These are phyloP conservation scores for Apteryx mantelli DNA, from an alignment of 2,113 vertebrate genomes.

Conservation along the genomic window DNA sequence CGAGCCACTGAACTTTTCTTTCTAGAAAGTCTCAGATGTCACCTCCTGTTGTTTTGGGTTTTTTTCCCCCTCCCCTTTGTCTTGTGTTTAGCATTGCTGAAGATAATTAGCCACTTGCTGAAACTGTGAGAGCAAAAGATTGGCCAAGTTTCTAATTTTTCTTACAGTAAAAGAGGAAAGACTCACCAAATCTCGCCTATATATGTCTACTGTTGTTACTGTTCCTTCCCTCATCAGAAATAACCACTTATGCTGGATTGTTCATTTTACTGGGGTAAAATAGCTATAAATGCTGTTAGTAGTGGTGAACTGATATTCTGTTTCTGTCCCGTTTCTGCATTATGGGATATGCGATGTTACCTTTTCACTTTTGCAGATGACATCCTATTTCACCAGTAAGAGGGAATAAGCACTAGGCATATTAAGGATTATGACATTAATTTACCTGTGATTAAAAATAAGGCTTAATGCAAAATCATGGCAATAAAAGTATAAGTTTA, in stretches of 20 bases:
- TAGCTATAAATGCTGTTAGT: not conserved
- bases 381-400: accelerated
- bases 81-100: not conserved
- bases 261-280: not conserved
- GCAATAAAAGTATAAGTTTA: not conserved
- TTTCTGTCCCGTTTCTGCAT: not conserved
- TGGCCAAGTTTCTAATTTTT: not conserved
- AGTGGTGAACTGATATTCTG: not conserved
- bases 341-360: not conserved
- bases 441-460: not conserved
- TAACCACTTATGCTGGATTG: not conserved
- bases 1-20: not conserved
- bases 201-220: not conserved
- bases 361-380: not conserved
- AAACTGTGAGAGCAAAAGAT: not conserved
- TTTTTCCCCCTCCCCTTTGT: not conserved
- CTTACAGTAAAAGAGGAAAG: not conserved
- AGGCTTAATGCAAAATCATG: not conserved
- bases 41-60: not conserved
- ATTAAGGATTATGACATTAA: not conserved
- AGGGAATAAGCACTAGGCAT: not conserved
- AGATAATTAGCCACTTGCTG: not conserved
- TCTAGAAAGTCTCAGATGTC: not conserved
- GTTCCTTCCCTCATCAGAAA: not conserved
- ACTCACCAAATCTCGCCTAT: not conserved